Evolutionary conservation across 2,797 vertebrate genomes (phyloP).

Genomic region (Taeniopygia guttata): DNA sequence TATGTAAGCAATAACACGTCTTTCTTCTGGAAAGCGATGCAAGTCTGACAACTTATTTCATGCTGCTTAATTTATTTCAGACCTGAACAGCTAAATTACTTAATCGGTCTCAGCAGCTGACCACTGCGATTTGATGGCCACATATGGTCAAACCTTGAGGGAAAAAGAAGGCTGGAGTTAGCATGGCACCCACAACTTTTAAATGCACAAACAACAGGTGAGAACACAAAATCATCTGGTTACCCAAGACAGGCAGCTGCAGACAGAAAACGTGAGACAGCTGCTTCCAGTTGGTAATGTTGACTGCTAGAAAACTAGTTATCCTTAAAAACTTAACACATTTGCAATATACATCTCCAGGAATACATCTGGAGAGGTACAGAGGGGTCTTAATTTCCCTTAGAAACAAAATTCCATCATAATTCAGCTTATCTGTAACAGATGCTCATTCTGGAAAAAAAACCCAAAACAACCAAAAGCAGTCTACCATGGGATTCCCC

Average conservation of each 20-base stretch:
- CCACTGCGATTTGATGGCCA: conserved; percentile 11
- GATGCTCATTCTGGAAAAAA: background rate
- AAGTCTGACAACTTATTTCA: conserved; percentile 12
- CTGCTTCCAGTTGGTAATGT: background rate
- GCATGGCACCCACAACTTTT: background rate
- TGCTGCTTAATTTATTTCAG: conserved; percentile 45
- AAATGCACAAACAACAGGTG: conserved; percentile 39
- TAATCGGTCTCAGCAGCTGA: conserved; percentile 12
- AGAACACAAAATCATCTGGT: conserved; percentile 29
- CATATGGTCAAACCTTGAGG: background rate
- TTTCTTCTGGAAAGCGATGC: conserved; percentile 28
- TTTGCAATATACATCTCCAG: background rate
- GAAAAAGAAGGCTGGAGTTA: background rate
- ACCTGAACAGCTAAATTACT: conserved; percentile 29
- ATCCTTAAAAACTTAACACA: background rate
- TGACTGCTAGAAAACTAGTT: background rate
- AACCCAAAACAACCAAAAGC: background rate
- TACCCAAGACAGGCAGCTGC: conserved; percentile 4
- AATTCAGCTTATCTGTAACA: conserved; percentile 32
- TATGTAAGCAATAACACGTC: conserved; percentile 25
- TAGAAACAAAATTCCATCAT: background rate
- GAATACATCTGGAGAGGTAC: conserved; percentile 7
- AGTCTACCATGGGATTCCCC: background rate
- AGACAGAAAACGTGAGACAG: background rate
- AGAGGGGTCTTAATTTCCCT: background rate